Conservation (phyloP, 2,113 vertebrate genomes). For the Anseranas semipalmata region DNA sequence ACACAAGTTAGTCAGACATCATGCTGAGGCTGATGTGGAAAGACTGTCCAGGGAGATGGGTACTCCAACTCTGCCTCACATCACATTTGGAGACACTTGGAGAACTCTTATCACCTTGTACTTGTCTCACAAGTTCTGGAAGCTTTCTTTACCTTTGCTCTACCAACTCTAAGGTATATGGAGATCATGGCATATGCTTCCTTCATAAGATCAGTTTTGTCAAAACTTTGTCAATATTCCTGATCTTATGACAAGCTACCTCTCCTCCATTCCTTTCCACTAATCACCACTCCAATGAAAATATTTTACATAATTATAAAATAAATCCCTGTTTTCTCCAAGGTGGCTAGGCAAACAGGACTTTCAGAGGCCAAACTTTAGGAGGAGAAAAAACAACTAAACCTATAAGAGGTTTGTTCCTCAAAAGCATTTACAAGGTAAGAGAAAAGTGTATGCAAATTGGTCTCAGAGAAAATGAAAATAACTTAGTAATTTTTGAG, state of each 20-base stretch:
- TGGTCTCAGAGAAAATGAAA: not conserved
- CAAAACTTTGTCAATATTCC: not conserved
- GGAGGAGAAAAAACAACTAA: not conserved
- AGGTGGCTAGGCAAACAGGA: not conserved
- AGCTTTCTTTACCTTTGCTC: not conserved
- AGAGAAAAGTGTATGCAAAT: not conserved
- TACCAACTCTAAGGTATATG: not conserved
- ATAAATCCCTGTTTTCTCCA: not conserved
- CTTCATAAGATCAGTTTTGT: not conserved
- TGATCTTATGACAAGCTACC: not conserved
- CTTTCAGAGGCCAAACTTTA: not conserved
- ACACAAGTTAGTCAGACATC: not conserved
- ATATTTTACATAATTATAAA: not conserved
- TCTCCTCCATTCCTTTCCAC: accelerated
- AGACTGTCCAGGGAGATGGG: not conserved
- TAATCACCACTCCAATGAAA: not conserved
- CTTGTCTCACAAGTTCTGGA: not conserved
- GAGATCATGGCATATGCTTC: not conserved
- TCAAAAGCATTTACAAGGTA: not conserved
- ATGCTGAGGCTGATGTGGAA: not conserved
- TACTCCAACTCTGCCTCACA: not conserved
- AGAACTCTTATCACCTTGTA: not conserved
- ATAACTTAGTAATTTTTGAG: not conserved
- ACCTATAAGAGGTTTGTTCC: not conserved
- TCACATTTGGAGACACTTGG: not conserved